Percentiles rank a stretch among this genome's conserved stretches.
phyloP scores from a whole-genome alignment of 2,797 vertebrate genomes.

The Lepus oiostolus region DNA sequence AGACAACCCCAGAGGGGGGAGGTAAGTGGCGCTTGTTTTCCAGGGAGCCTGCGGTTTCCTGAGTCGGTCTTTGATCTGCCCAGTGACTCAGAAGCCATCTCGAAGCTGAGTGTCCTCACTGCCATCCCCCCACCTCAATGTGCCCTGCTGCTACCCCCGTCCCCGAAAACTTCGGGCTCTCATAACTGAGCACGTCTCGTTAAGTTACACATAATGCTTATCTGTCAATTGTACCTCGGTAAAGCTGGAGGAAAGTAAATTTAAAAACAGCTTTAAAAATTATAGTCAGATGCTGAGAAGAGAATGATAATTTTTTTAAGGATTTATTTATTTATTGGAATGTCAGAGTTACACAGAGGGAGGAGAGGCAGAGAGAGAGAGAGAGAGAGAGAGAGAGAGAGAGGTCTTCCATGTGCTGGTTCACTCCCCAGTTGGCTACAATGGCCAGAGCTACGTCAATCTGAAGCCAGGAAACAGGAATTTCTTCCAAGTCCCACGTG shows the following conservation, averaged over 20 bases:
- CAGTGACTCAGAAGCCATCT: neutral
- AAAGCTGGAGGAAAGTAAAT: neutral
- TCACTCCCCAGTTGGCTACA: too few relatives aligned
- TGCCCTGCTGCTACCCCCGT: neutral
- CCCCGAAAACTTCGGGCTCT: neutral
- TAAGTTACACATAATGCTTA: neutral
- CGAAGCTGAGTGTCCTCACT: neutral
- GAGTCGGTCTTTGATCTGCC: constrained; percentile 57
- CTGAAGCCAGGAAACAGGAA: too few relatives aligned
- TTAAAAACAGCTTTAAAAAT: neutral
- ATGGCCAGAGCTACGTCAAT: too few relatives aligned
- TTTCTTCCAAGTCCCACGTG: too few relatives aligned
- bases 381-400: too few relatives aligned
- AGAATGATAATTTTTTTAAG: neutral
- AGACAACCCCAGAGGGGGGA: neutral
- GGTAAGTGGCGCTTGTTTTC: constrained; percentile 48
- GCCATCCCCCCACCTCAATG: neutral
- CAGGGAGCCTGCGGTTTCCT: constrained; percentile 16
- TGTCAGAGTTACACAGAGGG: too few relatives aligned
- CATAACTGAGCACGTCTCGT: neutral
- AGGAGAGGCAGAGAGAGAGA: too few relatives aligned
- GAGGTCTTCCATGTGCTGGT: too few relatives aligned
- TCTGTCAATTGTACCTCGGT: neutral
- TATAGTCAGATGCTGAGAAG: neutral
- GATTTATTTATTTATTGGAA: too few relatives aligned